A percentile compares a stretch with the other conserved stretches of the same genome.
phyloP scores from a whole-genome alignment of 2,113 vertebrate genomes.

The Hassar affinis region DNA sequence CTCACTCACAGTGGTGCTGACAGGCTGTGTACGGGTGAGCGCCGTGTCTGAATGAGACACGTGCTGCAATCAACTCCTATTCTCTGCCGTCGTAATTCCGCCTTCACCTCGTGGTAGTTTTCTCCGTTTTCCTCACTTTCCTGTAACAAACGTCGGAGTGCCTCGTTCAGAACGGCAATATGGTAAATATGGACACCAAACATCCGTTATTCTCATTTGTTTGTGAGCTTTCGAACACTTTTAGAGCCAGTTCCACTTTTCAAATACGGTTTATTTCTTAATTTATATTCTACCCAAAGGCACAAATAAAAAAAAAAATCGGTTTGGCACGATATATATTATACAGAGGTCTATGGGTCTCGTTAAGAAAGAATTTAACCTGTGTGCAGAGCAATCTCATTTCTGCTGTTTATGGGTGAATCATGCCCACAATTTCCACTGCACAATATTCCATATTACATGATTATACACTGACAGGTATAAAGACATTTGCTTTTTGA shows the following conservation, averaged over 20 bases:
- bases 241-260: not conserved
- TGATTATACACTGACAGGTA: too few species aligned
- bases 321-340: not conserved
- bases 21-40: slow-evolving; percentile 6
- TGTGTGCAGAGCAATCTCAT: too few species aligned
- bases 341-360: not conserved
- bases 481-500: too few species aligned
- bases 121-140: not conserved
- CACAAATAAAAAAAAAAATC: not conserved
- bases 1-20: too few species aligned
- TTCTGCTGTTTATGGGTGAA: too few species aligned
- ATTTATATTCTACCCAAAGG: not conserved
- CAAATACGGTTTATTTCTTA: not conserved
- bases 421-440: too few species aligned
- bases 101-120: not conserved
- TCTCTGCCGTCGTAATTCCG: not conserved
- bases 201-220: not conserved
- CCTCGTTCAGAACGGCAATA: slow-evolving; percentile 1
- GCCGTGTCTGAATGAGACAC: slow-evolving; percentile 43
- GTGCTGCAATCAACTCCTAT: slow-evolving; percentile 49
- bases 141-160: not conserved
- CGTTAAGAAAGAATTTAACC: too few species aligned
- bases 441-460: too few species aligned
- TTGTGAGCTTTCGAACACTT: not conserved
- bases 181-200: not conserved